phyloP scores from a whole-genome alignment of 2,113 vertebrate genomes.

The Lycaon pictus region DNA sequence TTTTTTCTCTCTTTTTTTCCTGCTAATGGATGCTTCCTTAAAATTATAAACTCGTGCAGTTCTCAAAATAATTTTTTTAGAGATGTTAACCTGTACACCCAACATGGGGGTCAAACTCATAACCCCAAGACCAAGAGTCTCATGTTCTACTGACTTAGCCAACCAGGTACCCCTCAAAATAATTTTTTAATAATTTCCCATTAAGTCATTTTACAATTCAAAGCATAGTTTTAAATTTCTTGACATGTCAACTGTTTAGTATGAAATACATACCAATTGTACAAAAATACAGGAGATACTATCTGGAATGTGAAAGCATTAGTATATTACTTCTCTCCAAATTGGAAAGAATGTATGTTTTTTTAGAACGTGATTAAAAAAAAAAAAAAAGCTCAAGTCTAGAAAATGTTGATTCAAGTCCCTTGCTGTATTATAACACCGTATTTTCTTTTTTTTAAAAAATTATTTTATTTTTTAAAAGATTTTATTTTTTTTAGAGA shows the following conservation, averaged over 20 bases:
- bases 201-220: slow-evolving; percentile 28
- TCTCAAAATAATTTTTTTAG: not conserved
- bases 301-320: slow-evolving; percentile 15
- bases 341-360: slow-evolving; percentile 3
- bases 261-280: not conserved
- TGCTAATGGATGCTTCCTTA: not conserved
- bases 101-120: not conserved
- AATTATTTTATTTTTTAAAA: not conserved
- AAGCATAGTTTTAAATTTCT: not conserved
- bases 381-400: not conserved
- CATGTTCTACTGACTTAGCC: not conserved
- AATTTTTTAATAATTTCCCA: not conserved
- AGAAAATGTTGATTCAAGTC: slow-evolving; percentile 21
- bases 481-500: not conserved
- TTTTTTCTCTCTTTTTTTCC: not conserved
- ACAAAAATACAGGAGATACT: not conserved
- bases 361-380: not conserved
- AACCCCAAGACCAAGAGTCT: not conserved
- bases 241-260: slow-evolving; percentile 3
- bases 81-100: not conserved
- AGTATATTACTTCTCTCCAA: not conserved
- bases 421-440: not conserved
- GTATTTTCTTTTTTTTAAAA: not conserved
- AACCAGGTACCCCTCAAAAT: not conserved
- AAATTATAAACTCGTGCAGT: not conserved